Base-by-base conservation (phyloP, 2,888 invertebrate genomes). In the Eremobia ochroleuca region DNA sequence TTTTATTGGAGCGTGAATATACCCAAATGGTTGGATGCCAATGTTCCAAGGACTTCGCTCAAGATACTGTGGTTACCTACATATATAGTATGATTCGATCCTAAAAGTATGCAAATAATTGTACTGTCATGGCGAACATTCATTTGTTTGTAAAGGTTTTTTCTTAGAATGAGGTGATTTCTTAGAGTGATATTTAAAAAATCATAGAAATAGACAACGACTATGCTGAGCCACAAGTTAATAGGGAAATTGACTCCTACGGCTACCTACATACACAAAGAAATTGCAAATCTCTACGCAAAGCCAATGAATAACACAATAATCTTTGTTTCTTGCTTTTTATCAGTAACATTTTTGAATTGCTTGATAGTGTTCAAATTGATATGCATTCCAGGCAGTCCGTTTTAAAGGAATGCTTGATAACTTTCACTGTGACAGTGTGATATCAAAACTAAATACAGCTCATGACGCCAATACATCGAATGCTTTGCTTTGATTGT, bases 291-390 rank as follows among this genome's bases (percentile, higher is more conserved):
- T 52, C 40, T 68, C n/a, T 43, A 69, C n/a, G 13, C 49, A 43
- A 66, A 69, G 49, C 40, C 55, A 58, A 58, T 66, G 62, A 80
- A 74, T 66, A 75, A 62, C 18, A 84, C 34, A 71, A 81, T 76
- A 65, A 81, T 81, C 85, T 71, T 72, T 76, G 64, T 81, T 76
- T 69, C 68, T 49, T 80, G 43, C 0, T 40, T 81, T 84, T 81
- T 81, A 83, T 85, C 82, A 61, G 62, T 64, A 59, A 76, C 11
- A 43, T 68, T 84, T 81, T 79, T 66, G 65, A 64, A 62, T 75
- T 71, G 73, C 59, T 76, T 71, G 75, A 84, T 80, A 76, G 62
- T 67, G n/a, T n/a, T 58, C 3, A 66, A 75, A 75, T 61, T 76
- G 76, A 72, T 82, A 71, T 59, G 34, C 81, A 76, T 76, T 64